phyloP scores from a whole-genome alignment of 2,888 invertebrate species.

The Synergus gifuensis region DNA sequence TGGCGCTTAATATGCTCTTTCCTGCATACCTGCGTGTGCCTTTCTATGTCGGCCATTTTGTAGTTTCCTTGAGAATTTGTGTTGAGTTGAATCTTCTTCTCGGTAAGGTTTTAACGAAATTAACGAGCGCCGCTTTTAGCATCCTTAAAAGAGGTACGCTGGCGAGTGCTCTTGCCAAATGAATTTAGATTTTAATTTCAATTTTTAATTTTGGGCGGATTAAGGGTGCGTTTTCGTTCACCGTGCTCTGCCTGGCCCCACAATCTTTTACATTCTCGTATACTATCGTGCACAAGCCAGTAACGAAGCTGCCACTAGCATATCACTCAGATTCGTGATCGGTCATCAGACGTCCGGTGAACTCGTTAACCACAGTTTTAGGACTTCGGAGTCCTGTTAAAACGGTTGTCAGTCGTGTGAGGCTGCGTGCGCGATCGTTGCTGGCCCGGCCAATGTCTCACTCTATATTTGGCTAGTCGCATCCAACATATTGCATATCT shows the following conservation, averaged over 20 bases:
- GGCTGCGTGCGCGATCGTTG: conserved; percentile 66
- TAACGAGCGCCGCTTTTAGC: conserved; percentile 59
- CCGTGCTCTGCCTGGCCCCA: conserved; percentile 44
- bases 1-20: conserved; percentile 47
- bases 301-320: conserved; percentile 67
- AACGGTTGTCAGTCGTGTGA: conserved; percentile 66
- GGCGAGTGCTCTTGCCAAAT: conserved; percentile 43
- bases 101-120: conserved; percentile 79
- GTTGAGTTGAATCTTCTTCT: conserved; percentile 82
- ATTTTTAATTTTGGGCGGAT: conserved; percentile 44
- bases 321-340: conserved; percentile 80
- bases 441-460: conserved; percentile 72
- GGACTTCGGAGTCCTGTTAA: conserved; percentile 62
- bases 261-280: conserved; percentile 40
- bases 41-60: conserved; percentile 84
- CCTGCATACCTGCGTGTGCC: conserved; percentile 78
- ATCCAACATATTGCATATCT: conserved; percentile 74
- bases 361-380: conserved; percentile 66
- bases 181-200: conserved; percentile 9
- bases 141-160: conserved; percentile 45
- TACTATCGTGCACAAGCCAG: conserved; percentile 60
- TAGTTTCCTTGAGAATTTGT: conserved; percentile 83
- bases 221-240: conserved; percentile 55
- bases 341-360: conserved; percentile 71
- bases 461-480: conserved; percentile 77